Evolutionary conservation across 2,113 vertebrate species (phyloP).

Genomic region (Madoqua kirkii): DNA sequence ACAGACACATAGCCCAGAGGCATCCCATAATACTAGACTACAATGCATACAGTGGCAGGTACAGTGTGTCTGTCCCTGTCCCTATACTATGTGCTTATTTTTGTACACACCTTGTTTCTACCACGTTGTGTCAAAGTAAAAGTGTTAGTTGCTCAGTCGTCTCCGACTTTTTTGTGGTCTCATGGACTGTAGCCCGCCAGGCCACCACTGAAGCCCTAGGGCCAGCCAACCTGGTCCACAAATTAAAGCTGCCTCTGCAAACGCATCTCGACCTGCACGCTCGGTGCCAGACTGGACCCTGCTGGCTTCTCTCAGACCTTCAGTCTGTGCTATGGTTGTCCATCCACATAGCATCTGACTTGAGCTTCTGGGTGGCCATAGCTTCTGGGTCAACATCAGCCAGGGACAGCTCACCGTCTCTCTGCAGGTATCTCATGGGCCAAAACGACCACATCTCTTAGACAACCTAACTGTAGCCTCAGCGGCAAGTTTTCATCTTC

Average conservation of each 20-base stretch:
- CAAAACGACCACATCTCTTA: neutral
- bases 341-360: neutral
- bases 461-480: neutral
- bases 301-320: neutral
- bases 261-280: neutral
- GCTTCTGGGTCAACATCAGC: neutral
- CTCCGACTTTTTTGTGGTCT: neutral
- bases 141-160: neutral
- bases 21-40: neutral
- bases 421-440: neutral
- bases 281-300: neutral
- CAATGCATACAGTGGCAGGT: neutral
- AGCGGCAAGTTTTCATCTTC: neutral
- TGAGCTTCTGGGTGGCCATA: neutral
- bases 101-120: neutral
- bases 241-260: neutral
- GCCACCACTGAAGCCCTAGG: neutral
- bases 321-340: neutral
- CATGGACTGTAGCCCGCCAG: neutral
- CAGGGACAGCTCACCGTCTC: neutral
- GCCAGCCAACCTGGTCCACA: neutral
- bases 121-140: neutral
- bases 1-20: neutral
- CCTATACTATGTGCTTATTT: neutral
- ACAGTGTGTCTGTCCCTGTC: neutral